Evolutionary conservation across 2,888 invertebrate species (phyloP), one percentile per base, ranked within the genome.

Genomic region (Herminia tarsipennalis): DNA sequence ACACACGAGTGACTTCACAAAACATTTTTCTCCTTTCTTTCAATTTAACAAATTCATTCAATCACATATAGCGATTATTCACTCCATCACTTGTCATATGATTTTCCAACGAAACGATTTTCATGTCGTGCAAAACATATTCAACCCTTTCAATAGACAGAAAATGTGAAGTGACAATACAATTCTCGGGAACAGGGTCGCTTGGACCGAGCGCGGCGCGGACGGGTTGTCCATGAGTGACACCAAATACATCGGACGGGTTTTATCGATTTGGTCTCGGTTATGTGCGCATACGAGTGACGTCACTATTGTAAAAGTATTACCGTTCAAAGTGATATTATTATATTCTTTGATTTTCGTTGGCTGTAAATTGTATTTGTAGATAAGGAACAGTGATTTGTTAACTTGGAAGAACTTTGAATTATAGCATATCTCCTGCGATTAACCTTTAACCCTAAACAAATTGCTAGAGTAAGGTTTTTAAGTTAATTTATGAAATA

Each of bases 111-210:
- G 50, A 63, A 64, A 47, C 37, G 53, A 48, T 58, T 61, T 37
- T 61, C 49, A 52, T 64, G 53, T 69, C 35, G 45, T 47, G 67
- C 55, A 56, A 66, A 60, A 60, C 47, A 66, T 63, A 63, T 61
- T 66, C 65, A 66, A 61, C 56, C 55, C 55, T 66, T 66, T 68
- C 61, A 66, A 64, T 51, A 35, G 41, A 47, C 47, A 50, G 56
- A 63, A 62, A 58, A 67, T 66, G 45, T 54, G 57, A 52, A 64
- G 57, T 70, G 72, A 73, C 73, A 71, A 64, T 53, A 67, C 68
- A 67, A 70, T 72, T 69, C 69, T 57, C 52, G 56, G 18, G 22
- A 46, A 22, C 47, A 46, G 44, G 65, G 64, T 66, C 61, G 53
- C 27, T 45, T 21, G 43, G 54, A 46, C 52, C 48, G 48, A 8